Percentiles rank a stretch among this genome's conserved stretches.
Conservation (phyloP, 92 coral and sea anemone genomes). For the Epizoanthus illoricatus region DNA sequence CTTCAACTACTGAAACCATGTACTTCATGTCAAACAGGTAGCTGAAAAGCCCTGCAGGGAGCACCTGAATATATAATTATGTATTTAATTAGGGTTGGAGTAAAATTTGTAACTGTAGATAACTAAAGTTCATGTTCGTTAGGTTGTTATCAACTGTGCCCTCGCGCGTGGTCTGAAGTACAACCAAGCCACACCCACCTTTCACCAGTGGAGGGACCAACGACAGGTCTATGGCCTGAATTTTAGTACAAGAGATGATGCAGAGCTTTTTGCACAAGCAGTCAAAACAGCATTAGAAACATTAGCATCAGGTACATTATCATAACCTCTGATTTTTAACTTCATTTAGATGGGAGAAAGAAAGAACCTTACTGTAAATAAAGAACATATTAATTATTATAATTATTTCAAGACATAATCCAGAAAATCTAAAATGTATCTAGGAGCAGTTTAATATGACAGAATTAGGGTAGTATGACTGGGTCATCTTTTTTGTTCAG, state of each 20-base stretch:
- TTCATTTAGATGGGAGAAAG: no score
- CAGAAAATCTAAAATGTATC: neutral
- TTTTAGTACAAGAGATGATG: constrained; percentile 90
- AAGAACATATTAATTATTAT: no score
- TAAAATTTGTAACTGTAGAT: neutral
- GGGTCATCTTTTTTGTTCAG: no score
- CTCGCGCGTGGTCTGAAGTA: constrained; percentile 86
- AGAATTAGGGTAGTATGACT: no score
- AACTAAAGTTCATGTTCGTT: neutral
- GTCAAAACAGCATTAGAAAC: constrained; percentile 72
- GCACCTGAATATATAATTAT: no score
- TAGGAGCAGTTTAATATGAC: neutral
- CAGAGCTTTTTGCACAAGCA: constrained; percentile 80
- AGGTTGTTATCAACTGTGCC: constrained; percentile 99
- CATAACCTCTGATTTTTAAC: neutral
- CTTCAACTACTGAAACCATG: no score
- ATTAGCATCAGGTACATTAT: constrained; percentile 42
- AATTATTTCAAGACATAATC: neutral
- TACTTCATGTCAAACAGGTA: no score
- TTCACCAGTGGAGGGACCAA: constrained; percentile 99
- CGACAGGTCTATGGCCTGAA: constrained; percentile 97
- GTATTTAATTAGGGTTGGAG: neutral
- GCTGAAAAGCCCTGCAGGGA: no score
- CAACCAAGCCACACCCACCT: constrained; percentile 97
- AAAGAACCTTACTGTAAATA: no score